Base-by-base conservation (phyloP, 2,888 invertebrate genomes). In the Diarsia brunnea region DNA sequence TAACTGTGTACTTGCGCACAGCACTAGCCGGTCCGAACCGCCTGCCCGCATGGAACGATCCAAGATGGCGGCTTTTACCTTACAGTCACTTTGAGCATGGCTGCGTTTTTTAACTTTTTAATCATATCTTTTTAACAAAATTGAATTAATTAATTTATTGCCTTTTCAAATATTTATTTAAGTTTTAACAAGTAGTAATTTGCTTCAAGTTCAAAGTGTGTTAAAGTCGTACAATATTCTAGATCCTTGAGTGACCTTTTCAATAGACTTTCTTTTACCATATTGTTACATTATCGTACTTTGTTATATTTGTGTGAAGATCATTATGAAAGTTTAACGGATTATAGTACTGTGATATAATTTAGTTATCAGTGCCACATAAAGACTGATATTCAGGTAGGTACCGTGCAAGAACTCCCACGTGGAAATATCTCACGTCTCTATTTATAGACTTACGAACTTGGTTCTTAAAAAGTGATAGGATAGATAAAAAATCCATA, bases 191-290 rank as follows among this genome's bases (percentile, higher is more conserved):
- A 90, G 92, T 93, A 94, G 92, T 92, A 90, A 93, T 90, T 94
- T 94, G 92, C 89, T 93, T 90, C 81, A 91, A 94, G 94, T 95
- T 92, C 87, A 92, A 93, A 90, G 90, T 93, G 94, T 94, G 92
- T 82, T 93, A 91, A 89, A 94, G 89, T 93, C 92, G 83, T 92
- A 92, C 93, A 87, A 74, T 84, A 92, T 93, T 94, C 92, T 95
- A 94, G 94, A 95, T 95, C 95, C 94, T 95, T 95, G 95, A 94
- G 94, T 95, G 96, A 96, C 95, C 95, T 95, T 96, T 95, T 92
- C 92, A 90, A 90, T 93, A 90, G 91, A 95, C 94, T 95, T 95
- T 95, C 95, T 95, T 94, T 95, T 95, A 93, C 94, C 95, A 95
- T 95, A 96, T 95, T 95, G 95, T 92, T 92, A 91, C 92, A 92